These are phyloP conservation scores for Sternotherus odoratus DNA, from an alignment of 2,797 vertebrate species.

Conservation along the genomic window DNA sequence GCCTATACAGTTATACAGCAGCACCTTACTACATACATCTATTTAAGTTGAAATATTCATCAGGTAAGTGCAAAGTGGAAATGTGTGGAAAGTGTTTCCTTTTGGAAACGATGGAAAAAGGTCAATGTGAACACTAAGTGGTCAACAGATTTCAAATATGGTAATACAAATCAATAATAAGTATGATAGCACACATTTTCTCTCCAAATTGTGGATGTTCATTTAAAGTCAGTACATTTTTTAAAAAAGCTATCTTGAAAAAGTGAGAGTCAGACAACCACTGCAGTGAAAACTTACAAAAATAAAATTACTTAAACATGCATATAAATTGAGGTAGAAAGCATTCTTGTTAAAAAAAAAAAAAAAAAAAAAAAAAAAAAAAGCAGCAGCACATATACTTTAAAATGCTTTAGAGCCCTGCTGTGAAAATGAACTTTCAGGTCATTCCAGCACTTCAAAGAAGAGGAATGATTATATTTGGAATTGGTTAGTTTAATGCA, in stretches of 20 bases:
- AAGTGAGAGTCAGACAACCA: background rate
- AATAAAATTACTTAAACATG: background rate
- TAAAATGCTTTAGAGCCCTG: background rate
- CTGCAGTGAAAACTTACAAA: background rate
- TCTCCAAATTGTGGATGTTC: background rate
- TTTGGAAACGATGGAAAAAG: too few species aligned
- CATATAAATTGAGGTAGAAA: background rate
- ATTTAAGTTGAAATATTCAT: background rate
- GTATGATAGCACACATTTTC: background rate
- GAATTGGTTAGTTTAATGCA: constrained; percentile 16
- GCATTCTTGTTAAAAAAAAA: background rate
- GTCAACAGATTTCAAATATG: background rate
- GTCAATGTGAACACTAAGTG: background rate
- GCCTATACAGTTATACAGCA: background rate
- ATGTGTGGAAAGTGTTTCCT: background rate
- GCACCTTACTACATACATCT: background rate
- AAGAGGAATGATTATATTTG: background rate
- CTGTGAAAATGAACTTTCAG: constrained; percentile 27
- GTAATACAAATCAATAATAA: background rate
- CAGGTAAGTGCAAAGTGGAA: background rate
- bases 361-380: too few species aligned
- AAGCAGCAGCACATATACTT: background rate
- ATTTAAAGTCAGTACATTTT: background rate
- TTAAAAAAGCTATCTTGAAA: background rate
- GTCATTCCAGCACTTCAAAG: background rate